Percentiles rank a stretch among this genome's conserved stretches.
phyloP scores from a whole-genome alignment of 2,797 vertebrate species.

The Danio choprae region DNA sequence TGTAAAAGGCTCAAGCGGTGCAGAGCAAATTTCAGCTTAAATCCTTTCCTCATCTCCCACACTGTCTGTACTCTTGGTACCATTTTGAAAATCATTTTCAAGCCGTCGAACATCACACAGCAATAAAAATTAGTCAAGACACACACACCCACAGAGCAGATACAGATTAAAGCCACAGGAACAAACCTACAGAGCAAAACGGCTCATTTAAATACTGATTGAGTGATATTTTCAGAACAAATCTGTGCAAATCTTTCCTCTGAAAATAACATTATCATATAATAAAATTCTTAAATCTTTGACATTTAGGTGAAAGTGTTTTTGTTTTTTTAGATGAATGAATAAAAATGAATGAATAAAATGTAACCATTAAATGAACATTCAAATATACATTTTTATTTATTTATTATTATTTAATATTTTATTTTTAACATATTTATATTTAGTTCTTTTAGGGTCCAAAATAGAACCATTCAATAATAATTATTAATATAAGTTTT shows the following conservation, averaged over 20 bases:
- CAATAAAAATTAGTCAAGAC: constrained; percentile 16
- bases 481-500: no score
- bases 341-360: background rate
- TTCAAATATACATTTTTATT: no score
- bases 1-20: constrained; percentile 32
- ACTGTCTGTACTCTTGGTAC: constrained; percentile 26
- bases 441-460: no score
- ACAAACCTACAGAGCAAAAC: constrained; percentile 7
- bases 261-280: background rate
- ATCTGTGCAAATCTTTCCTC: background rate
- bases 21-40: constrained; percentile 30
- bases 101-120: background rate
- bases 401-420: no score
- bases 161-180: constrained; percentile 4
- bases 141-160: background rate
- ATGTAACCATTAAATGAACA: no score
- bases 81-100: constrained; percentile 18
- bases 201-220: constrained; percentile 12
- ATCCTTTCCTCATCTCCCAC: constrained; percentile 16
- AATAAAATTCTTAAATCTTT: background rate
- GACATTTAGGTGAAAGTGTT: background rate
- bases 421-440: no score
- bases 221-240: constrained; percentile 17
- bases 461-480: no score
- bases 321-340: background rate